Evolutionary conservation across 2,113 vertebrate species (phyloP).

Genomic region (Tachysurus fulvidraco): DNA sequence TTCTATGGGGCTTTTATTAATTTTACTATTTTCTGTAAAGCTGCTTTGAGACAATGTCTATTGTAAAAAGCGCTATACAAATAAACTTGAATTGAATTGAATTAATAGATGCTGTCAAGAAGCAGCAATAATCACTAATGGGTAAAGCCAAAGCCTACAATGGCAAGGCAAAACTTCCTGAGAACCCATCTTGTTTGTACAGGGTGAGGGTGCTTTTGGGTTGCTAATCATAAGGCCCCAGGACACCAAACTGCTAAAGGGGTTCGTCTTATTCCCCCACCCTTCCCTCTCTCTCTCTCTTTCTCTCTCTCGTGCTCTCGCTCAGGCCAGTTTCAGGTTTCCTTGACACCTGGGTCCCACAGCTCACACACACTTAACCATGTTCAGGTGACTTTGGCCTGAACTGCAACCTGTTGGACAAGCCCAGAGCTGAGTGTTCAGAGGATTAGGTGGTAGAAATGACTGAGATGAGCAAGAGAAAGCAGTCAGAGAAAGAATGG

Average conservation of each 20-base stretch:
- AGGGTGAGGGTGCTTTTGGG: no score
- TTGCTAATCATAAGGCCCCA: no score
- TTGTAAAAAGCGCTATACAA: no score
- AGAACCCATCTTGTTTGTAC: not conserved
- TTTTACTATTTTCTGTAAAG: no score
- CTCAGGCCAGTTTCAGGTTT: not conserved
- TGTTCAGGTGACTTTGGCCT: constrained; percentile 62
- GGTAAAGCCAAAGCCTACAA: no score
- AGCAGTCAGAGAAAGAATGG: not conserved
- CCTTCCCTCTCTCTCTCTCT: not conserved
- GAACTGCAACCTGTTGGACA: constrained; percentile 57
- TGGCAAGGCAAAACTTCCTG: not conserved
- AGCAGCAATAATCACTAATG: not conserved
- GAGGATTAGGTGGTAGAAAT: constrained; percentile 3
- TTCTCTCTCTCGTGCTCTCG: not conserved
- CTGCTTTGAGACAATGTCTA: no score
- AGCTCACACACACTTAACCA: constrained; percentile 56
- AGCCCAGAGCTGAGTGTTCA: no score
- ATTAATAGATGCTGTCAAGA: not conserved
- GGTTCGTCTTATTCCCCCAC: not conserved
- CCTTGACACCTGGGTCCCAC: constrained; percentile 47
- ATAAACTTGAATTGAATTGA: no score
- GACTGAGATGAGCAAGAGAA: not conserved
- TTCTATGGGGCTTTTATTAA: not conserved
- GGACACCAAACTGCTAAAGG: no score